Conservation (phyloP, 2,888 invertebrate genomes). For the Hofmannophila pseudospretella region DNA sequence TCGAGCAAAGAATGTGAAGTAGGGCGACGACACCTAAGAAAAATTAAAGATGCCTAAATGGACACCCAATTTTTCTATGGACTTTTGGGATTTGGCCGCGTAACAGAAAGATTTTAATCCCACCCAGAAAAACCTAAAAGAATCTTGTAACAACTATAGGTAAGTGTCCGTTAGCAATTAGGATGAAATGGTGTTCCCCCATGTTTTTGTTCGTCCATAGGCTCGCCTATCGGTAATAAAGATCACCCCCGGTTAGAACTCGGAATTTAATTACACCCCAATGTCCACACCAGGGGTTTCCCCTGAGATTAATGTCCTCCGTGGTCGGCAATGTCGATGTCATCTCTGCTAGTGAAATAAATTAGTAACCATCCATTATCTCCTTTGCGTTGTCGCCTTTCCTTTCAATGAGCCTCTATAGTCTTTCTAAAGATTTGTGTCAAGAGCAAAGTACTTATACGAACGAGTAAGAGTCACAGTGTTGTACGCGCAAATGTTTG, state of each 20-base stretch:
- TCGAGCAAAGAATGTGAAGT: no score
- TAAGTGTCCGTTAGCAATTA: neutral
- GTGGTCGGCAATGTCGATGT: conserved; percentile 23
- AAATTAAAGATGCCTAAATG: no score
- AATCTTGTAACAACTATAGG: no score
- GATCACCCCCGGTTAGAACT: conserved; percentile 27
- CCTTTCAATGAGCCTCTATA: conserved; percentile 13
- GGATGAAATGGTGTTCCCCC: conserved; percentile 2
- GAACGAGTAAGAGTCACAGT: conserved; percentile 8
- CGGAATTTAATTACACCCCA: conserved; percentile 63
- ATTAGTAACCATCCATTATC: conserved; percentile 25
- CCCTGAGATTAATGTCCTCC: conserved; percentile 29
- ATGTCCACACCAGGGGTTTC: conserved; percentile 35
- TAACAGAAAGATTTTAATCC: no score
- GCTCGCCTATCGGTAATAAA: conserved; percentile 31
- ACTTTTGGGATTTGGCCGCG: no score
- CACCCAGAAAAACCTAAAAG: neutral
- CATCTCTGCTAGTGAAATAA: conserved; percentile 19
- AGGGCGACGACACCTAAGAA: no score
- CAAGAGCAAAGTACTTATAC: conserved; percentile 20
- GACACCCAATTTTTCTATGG: no score
- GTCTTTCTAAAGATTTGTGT: conserved; percentile 18
- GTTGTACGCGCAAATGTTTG: conserved; percentile 31
- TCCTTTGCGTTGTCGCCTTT: conserved; percentile 16
- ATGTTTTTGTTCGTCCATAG: conserved; percentile 29